A percentile compares a stretch with the other conserved stretches of the same genome.
Evolutionary conservation across 37 sponge, comb jelly and placozoan genomes (phyloP).

Genomic region (Cliona cf. orientalis): DNA sequence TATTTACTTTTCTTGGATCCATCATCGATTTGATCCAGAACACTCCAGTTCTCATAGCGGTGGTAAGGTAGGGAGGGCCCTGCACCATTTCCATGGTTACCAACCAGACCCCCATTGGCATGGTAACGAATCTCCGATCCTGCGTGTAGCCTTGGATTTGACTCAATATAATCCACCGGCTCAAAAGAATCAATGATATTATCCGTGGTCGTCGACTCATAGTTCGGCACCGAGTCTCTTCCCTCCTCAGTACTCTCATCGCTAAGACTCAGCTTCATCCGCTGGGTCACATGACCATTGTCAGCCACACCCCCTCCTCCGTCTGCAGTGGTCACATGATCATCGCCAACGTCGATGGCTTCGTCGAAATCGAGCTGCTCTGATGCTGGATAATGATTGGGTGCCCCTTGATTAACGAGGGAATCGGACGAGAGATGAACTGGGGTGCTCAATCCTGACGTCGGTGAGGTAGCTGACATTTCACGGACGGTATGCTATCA

Average conservation of each 20-base stretch:
- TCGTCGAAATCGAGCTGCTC: no score
- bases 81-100: background rate
- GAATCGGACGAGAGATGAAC: no score
- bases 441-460: no score
- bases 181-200: slow-evolving; percentile 10
- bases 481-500: no score
- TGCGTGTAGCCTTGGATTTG: slow-evolving; percentile 2
- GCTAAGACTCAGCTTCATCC: background rate
- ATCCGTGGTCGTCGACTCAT: slow-evolving; percentile 54
- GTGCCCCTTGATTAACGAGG: no score
- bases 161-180: slow-evolving; percentile 43
- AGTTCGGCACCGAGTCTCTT: slow-evolving; percentile 13
- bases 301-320: no score
- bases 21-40: background rate
- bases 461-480: no score
- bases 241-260: slow-evolving; percentile 39
- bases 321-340: no score
- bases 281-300: background rate
- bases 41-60: slow-evolving; percentile 33
- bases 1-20: slow-evolving; percentile 10
- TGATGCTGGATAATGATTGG: no score
- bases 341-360: no score
- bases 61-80: background rate
- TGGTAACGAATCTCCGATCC: background rate
- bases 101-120: background rate